A percentile compares a stretch with the other conserved stretches of the same genome.
phyloP scores from a whole-genome alignment of 2,888 invertebrate species.

The Apoda limacodes region DNA sequence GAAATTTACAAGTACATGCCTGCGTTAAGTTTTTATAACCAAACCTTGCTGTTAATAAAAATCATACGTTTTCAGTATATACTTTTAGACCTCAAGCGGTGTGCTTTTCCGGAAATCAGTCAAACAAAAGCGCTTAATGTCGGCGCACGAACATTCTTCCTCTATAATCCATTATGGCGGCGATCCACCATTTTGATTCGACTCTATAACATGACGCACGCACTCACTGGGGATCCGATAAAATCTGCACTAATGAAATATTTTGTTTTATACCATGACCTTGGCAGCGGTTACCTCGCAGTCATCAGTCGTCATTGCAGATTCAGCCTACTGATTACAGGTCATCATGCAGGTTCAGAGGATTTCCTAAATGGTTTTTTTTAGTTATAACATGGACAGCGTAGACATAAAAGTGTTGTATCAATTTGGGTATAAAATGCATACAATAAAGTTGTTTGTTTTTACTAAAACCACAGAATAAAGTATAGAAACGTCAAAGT shows the following conservation, averaged over 20 bases:
- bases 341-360: constrained; percentile 56
- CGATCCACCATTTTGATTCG: constrained; percentile 18
- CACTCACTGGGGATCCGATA: too few relatives aligned
- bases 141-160: constrained; percentile 27
- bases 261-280: constrained; percentile 51
- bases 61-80: too few relatives aligned
- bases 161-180: constrained; percentile 44
- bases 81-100: constrained; percentile 52
- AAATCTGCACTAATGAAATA: constrained; percentile 34
- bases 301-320: constrained; percentile 49
- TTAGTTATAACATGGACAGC: too few relatives aligned
- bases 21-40: too few relatives aligned
- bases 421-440: too few relatives aligned
- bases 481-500: too few relatives aligned
- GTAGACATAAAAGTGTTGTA: background rate
- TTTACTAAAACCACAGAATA: too few relatives aligned
- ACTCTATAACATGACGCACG: too few relatives aligned
- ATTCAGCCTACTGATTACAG: constrained; percentile 44
- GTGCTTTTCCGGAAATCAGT: constrained; percentile 53
- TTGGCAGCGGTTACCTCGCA: constrained; percentile 45
- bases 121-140: constrained; percentile 33
- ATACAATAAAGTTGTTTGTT: too few relatives aligned
- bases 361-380: too few relatives aligned
- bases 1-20: too few relatives aligned
- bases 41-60: too few relatives aligned